Base-by-base conservation (phyloP, 92 coral and sea anemone genomes). In the Phenganax subtilis region DNA sequence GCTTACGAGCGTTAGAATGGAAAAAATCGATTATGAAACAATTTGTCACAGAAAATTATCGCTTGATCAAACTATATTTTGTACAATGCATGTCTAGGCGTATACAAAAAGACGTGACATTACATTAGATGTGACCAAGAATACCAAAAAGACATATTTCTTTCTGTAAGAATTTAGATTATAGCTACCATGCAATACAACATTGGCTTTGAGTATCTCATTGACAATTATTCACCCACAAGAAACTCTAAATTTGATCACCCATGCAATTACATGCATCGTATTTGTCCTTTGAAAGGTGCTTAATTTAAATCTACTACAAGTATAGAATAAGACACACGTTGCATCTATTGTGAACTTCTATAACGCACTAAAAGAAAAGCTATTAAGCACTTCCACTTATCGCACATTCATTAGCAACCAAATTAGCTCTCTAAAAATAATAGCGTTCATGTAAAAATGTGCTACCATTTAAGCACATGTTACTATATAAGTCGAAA, bases 31-130 rank as follows among this genome's bases (percentile, higher is more conserved):
- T 76, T 59, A 58, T 57, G 70, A 76, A 76, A 76, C 81, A 76
- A 76, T 76, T 76, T 76, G 81, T 76, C 81, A 76, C 55, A 76
- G 81, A 55, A 76, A 76, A 76, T 76, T 57, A 76, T 76, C 81
- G 54, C 53, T 8, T 57, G 81, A 37, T 37, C 47, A 37, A 37
- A 37, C 47, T 37, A 37, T 37, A 1, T 57, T 59, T 44, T 76
- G 81, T 76, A 57, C 60, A 76, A 37, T 76, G 81, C 81, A 56
- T 30, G 44, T 54, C 65, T 20, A 55, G 47, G 47, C 47, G 47
- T 37, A 37, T 5, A 37, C 47, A 37, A 37, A 37, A 37, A 37
- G 47, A 37, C 47, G 5, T 37, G 47, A 5, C 47, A 37, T 37
- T 37, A 37, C 47, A 37, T 37, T 37, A 2, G 47, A 37, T 37